phyloP scores from a whole-genome alignment of 2,888 invertebrate genomes.

The Monopis laevigella region DNA sequence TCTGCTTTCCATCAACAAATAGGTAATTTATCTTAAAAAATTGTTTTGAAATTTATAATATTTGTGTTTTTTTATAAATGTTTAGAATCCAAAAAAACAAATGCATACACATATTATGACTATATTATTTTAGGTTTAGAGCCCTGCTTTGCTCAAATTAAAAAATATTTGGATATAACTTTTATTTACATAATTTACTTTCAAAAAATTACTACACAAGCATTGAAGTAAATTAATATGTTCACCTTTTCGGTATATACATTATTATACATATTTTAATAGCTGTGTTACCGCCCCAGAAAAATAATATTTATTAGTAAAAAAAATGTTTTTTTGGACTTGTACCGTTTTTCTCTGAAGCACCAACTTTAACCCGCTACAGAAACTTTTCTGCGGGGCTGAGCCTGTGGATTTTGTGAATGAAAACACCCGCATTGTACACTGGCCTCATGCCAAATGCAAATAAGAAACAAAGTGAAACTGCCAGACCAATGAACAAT shows the following conservation, averaged over 20 bases:
- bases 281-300: background rate
- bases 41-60: too few relatives aligned
- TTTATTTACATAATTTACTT: too few relatives aligned
- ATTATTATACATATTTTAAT: background rate
- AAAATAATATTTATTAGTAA: background rate
- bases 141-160: too few relatives aligned
- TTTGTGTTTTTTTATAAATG: too few relatives aligned
- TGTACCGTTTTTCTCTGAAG: background rate
- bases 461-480: slow-evolving; percentile 6
- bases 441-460: slow-evolving; percentile 7
- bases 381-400: slow-evolving; percentile 5
- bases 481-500: background rate
- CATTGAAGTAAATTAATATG: background rate
- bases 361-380: slow-evolving; percentile 8
- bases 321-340: background rate
- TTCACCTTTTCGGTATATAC: background rate
- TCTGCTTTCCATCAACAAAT: too few relatives aligned
- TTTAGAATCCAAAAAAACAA: too few relatives aligned
- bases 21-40: too few relatives aligned
- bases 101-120: too few relatives aligned
- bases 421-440: slow-evolving; percentile 10
- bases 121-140: too few relatives aligned
- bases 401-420: slow-evolving; percentile 10
- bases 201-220: too few relatives aligned
- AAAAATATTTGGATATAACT: too few relatives aligned